These are phyloP conservation scores for Morpho achilles DNA, from an alignment of 2,888 invertebrate species.

Conservation along the genomic window DNA sequence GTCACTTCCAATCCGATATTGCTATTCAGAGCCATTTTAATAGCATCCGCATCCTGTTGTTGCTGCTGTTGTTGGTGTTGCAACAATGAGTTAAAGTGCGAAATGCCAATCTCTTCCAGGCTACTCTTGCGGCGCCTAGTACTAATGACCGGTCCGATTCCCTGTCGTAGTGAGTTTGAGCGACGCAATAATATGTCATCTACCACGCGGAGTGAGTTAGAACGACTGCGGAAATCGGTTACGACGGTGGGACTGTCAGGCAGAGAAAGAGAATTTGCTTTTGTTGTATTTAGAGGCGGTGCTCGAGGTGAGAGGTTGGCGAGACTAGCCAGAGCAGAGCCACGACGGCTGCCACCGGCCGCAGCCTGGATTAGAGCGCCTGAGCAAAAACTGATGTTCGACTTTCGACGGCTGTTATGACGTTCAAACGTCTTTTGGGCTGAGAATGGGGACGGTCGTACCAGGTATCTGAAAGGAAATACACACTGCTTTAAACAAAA, in stretches of 20 bases:
- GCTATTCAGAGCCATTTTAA: conserved; percentile 91
- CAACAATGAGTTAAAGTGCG: conserved; percentile 85
- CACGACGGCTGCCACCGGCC: conserved; percentile 81
- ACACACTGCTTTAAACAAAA: too few relatives aligned
- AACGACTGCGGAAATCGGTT: conserved; percentile 88
- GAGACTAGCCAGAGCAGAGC: conserved; percentile 84
- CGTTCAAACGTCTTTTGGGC: conserved; percentile 96
- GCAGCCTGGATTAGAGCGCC: conserved; percentile 83
- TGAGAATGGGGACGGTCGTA: conserved; percentile 96
- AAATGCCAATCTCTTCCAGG: conserved; percentile 90
- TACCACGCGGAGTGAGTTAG: conserved; percentile 91
- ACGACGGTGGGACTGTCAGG: conserved; percentile 93
- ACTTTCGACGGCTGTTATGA: conserved; percentile 93
- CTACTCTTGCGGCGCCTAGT: conserved; percentile 88
- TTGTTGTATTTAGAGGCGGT: conserved; percentile 89
- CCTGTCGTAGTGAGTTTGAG: conserved; percentile 91
- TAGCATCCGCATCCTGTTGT: conserved; percentile 85
- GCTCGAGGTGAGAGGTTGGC: conserved; percentile 78
- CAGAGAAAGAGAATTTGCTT: conserved; percentile 92
- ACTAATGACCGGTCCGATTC: conserved; percentile 79
- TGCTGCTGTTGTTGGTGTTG: conserved; percentile 76
- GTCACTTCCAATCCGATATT: conserved; percentile 91
- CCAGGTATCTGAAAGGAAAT: conserved; percentile 84
- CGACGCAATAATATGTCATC: conserved; percentile 91
- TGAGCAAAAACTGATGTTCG: conserved; percentile 94